Evolutionary conservation across 1,140 invertebrate genomes (phyloP).

Genomic region (Ladona fulva): DNA sequence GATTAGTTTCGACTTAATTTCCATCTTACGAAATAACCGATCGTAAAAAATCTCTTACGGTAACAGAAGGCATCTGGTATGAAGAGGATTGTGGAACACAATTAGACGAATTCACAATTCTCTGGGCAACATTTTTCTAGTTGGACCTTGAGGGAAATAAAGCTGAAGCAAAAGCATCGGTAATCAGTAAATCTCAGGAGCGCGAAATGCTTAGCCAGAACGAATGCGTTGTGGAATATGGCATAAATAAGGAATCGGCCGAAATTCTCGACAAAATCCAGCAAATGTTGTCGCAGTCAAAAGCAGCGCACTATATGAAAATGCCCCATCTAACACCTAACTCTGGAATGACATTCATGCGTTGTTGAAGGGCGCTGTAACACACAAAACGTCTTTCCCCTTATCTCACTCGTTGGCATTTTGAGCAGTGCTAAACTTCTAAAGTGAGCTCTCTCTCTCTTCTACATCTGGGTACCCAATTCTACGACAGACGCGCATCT

Average conservation of each 20-base stretch:
- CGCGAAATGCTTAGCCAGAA: too few species aligned
- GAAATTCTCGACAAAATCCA: neutral
- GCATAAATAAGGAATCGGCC: neutral
- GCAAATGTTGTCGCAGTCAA: neutral
- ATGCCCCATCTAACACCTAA: neutral
- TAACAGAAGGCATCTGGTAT: too few species aligned
- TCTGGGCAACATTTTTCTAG: too few species aligned
- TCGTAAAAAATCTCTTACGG: too few species aligned
- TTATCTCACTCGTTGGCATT: neutral
- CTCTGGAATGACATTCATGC: neutral
- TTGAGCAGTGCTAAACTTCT: slow-evolving; percentile 5
- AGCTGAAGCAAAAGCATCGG: too few species aligned
- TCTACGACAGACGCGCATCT: slow-evolving; percentile 6
- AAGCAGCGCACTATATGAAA: neutral
- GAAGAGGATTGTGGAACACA: too few species aligned
- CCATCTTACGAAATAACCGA: too few species aligned
- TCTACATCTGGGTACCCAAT: neutral
- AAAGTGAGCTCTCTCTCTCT: neutral
- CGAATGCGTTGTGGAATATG: too few species aligned
- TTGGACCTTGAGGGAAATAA: too few species aligned
- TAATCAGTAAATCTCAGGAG: too few species aligned
- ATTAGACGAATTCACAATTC: too few species aligned
- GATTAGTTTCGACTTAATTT: too few species aligned
- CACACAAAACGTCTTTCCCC: neutral
- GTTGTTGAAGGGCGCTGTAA: slow-evolving; percentile 7